Evolutionary conservation across 2,797 vertebrate genomes (phyloP).

Genomic region (Mus minutoides): DNA sequence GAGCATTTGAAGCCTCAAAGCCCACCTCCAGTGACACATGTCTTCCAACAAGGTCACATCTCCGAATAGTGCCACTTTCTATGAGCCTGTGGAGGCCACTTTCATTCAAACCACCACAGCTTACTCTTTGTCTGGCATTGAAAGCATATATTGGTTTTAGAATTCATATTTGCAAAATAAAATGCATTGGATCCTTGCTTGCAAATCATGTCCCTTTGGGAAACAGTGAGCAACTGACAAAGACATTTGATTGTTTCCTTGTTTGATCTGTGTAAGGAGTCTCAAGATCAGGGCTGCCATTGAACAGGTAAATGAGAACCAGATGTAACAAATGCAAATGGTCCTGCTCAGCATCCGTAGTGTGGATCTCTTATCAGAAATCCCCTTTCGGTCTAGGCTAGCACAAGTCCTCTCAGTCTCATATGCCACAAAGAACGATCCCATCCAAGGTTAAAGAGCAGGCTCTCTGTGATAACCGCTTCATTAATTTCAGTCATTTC

Average conservation of each 20-base stretch:
- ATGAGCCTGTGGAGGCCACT: not conserved
- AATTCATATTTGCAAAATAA: not conserved
- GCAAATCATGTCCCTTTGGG: not conserved
- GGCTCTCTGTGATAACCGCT: not conserved
- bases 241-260: not conserved
- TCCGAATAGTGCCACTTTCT: no score
- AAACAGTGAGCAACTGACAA: not conserved
- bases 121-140: not conserved
- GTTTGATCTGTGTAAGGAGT: not conserved
- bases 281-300: not conserved
- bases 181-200: not conserved
- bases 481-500: constrained; percentile 52
- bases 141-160: not conserved
- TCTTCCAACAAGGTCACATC: not conserved
- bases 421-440: not conserved
- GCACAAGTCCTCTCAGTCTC: not conserved
- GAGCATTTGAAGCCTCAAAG: not conserved
- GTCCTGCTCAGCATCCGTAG: not conserved
- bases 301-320: not conserved
- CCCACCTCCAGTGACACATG: not conserved
- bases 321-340: not conserved
- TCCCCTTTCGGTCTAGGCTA: not conserved
- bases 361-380: not conserved
- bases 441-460: not conserved
- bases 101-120: not conserved